A percentile compares a stretch with the other conserved stretches of the same genome.
Conservation (phyloP, 2,888 invertebrate genomes). For the Conomelus anceps region DNA sequence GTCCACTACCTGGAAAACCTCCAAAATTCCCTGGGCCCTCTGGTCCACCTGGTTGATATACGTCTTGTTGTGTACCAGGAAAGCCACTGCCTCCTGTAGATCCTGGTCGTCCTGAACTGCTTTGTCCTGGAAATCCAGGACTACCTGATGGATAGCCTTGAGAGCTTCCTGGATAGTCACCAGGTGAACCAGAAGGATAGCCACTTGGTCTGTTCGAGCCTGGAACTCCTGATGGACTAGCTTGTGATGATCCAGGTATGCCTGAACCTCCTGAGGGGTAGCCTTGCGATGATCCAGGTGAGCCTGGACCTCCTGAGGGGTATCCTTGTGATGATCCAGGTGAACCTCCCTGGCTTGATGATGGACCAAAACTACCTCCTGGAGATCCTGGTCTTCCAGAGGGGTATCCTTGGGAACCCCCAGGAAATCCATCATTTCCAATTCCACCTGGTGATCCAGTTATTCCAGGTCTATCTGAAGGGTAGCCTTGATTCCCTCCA, state of each 20-base stretch:
- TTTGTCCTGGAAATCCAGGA: conserved; percentile 23
- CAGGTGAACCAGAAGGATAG: conserved; percentile 29
- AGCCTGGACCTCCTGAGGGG: conserved; percentile 28
- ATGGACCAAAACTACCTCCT: conserved; percentile 36
- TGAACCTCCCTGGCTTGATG: conserved; percentile 35
- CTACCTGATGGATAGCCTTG: conserved; percentile 29
- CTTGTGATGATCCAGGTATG: background rate
- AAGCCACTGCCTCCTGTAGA: conserved; percentile 2
- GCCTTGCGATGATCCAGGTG: conserved; percentile 33
- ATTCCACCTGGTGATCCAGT: conserved; percentile 17
- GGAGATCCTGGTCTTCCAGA: conserved; percentile 32
- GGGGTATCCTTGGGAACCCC: conserved; percentile 33
- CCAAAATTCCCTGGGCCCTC: conserved; percentile 24
- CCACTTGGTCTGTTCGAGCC: conserved; percentile 36
- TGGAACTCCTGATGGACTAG: conserved; percentile 36
- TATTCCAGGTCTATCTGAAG: conserved; percentile 31
- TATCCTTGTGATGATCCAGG: conserved; percentile 31
- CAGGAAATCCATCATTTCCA: conserved; percentile 28
- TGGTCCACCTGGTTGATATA: conserved; percentile 26
- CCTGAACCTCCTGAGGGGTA: conserved; percentile 40
- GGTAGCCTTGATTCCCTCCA: conserved; percentile 26
- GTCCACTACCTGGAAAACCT: conserved; percentile 36
- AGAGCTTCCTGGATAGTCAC: conserved; percentile 21
- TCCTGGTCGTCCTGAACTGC: conserved; percentile 1
- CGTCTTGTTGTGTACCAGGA: conserved; percentile 18